Evolutionary conservation across 2,888 invertebrate species (phyloP).

Genomic region (Caenorhabditis sp.): DNA sequence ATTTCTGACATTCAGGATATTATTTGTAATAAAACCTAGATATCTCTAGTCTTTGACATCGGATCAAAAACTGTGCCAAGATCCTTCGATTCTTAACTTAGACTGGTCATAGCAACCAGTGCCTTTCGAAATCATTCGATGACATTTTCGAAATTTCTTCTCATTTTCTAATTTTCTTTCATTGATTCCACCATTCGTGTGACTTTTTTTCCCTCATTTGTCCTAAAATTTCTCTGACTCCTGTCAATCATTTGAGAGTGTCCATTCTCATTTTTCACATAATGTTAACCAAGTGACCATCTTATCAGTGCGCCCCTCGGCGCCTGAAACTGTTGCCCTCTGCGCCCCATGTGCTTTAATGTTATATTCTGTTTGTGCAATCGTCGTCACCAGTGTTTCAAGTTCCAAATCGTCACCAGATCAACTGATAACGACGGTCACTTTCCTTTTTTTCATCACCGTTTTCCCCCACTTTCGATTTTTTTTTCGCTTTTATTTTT

Average conservation of each 20-base stretch:
- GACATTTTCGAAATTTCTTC: neutral
- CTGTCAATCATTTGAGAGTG: slow-evolving; percentile 12
- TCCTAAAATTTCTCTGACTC: neutral
- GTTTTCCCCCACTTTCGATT: slow-evolving; percentile 54
- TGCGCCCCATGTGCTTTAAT: slow-evolving; percentile 55
- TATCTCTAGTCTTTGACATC: too few species aligned
- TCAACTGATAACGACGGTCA: slow-evolving; percentile 58
- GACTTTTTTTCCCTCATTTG: neutral
- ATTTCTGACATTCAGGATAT: too few species aligned
- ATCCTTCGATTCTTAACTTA: too few species aligned
- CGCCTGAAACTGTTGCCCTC: slow-evolving; percentile 52
- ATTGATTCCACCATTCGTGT: neutral
- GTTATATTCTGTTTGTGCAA: slow-evolving; percentile 56
- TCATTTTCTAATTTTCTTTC: neutral
- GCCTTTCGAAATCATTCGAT: too few species aligned
- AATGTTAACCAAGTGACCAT: slow-evolving; percentile 38
- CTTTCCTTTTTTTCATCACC: slow-evolving; percentile 36
- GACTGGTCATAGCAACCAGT: too few species aligned
- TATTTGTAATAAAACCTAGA: too few species aligned
- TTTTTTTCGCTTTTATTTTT: slow-evolving; percentile 15
- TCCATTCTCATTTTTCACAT: slow-evolving; percentile 26
- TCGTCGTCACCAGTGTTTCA: slow-evolving; percentile 43
- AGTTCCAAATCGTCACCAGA: slow-evolving; percentile 54
- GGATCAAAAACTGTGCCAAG: too few species aligned
- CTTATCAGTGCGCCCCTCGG: slow-evolving; percentile 37